Evolutionary conservation across 2,797 vertebrate genomes (phyloP).

Genomic region (Pempheris klunzingeri): DNA sequence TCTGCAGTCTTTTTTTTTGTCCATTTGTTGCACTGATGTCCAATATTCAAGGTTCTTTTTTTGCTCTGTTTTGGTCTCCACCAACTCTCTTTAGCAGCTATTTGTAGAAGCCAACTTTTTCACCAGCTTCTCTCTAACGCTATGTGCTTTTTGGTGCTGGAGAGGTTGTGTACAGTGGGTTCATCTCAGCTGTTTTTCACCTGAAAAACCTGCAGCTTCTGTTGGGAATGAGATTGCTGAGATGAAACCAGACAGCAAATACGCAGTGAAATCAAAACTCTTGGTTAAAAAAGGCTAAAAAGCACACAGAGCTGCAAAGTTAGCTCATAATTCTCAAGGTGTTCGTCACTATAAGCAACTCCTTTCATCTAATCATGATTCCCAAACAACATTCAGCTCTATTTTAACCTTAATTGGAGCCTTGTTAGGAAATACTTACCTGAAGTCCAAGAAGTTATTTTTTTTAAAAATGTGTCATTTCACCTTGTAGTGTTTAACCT

Average conservation of each 20-base stretch:
- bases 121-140: not conserved
- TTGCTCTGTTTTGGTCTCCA: not conserved
- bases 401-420: constrained; percentile 4
- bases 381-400: constrained; percentile 5
- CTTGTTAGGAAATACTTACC: constrained; percentile 31
- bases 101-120: not conserved
- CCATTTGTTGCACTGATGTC: not conserved
- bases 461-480: constrained; percentile 37
- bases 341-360: not conserved
- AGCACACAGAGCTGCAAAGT: not conserved
- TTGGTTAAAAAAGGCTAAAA: not conserved
- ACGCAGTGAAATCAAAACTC: constrained; percentile 16
- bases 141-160: not conserved
- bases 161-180: not conserved
- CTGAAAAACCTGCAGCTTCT: not conserved
- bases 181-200: not conserved
- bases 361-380: constrained; percentile 6
- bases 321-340: not conserved
- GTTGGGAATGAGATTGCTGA: not conserved
- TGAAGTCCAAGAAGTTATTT: constrained; percentile 3
- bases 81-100: not conserved
- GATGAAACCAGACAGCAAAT: constrained; percentile 16
- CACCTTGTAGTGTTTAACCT: constrained; percentile 51
- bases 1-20: not conserved
- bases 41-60: not conserved